These are phyloP conservation scores for Rhinogobius similis DNA, from an alignment of 2,113 vertebrate genomes.

Conservation along the genomic window DNA sequence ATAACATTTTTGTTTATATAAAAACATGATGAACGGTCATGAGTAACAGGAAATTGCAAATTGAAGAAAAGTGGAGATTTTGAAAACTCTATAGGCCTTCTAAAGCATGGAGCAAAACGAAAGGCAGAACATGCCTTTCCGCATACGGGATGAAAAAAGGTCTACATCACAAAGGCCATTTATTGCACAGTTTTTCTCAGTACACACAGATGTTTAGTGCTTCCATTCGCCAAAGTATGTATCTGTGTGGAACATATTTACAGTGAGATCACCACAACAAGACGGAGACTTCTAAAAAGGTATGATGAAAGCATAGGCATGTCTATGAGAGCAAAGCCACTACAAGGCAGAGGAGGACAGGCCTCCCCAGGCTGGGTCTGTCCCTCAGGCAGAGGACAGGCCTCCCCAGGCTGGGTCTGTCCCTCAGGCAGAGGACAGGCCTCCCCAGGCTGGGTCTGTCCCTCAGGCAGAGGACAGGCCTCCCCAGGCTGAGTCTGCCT, in stretches of 20 bases:
- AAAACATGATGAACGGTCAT: background rate
- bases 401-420: constrained; percentile 14
- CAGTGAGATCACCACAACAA: constrained; percentile 47
- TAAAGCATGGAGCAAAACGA: background rate
- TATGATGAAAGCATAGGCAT: constrained; percentile 26
- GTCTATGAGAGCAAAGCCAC: constrained; percentile 27
- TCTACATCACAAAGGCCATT: constrained; percentile 21
- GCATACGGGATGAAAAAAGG: background rate
- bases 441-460: constrained; percentile 14
- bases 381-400: too few species aligned
- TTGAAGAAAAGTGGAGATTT: background rate
- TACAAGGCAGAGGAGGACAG: constrained; percentile 1
- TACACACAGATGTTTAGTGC: constrained; percentile 18
- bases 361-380: constrained; percentile 4
- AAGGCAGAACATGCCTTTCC: background rate
- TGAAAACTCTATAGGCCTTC: background rate
- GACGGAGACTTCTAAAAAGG: background rate
- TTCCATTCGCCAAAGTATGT: constrained; percentile 18
- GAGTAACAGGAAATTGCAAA: background rate
- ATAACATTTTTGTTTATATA: background rate
- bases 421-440: too few species aligned
- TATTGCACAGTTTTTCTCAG: constrained; percentile 37
- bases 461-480: constrained; percentile 3
- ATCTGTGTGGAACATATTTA: constrained; percentile 65
- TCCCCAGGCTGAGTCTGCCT: too few species aligned